Evolutionary conservation across 2,113 vertebrate species (phyloP), one percentile per base, ranked within the genome.

Genomic region (Oncorhynchus clarkii): DNA sequence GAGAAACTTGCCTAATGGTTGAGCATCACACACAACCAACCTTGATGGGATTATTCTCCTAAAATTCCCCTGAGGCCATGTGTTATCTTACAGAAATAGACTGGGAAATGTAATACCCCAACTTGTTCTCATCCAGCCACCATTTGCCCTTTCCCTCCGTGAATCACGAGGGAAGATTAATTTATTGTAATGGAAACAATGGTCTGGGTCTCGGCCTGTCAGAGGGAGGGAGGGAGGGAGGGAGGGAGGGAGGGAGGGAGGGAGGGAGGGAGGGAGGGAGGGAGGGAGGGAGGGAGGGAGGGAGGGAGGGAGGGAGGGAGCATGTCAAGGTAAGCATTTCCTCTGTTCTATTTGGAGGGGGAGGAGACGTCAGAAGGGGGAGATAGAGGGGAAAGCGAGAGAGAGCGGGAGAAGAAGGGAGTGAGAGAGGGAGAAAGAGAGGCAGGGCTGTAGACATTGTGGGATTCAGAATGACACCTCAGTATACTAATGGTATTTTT

Each of bases 1-100:
- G 76, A 89, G 76, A 86, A 87, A 88, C 83, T 71, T 77, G 48
- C 71, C 78, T 87, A 89, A 18, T 54, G 51, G 51, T 54, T 14
- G 85, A 77, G 78, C 87, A 86, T 75, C 75, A 88, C 87, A 88
- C 84, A 79, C 75, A 77, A 80, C 70, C 71, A 64, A 24, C 74
- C 79, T 79, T 88, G 84, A 90, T 89, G 85, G 89, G 82, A 91
- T 93, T 92, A 92, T 88, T 90, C 49, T 7, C 76, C 75, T 67
- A 77, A 89, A 75, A 72, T 31, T 60, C 89, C 82, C 85, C 77
- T 24, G 80, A 82, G 90, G 89, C 84, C 67, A 18, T 80, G 84
- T 75, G 88, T 90, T 90, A 90, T 88, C 86, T 86, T 77, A 79
- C 72, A 80, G 83, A 89, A 92, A 92, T 54, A 16, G 14, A 54